A percentile compares a stretch with the other conserved stretches of the same genome.
Conservation (phyloP, 2,888 invertebrate species). For the Isoperla grammatica region DNA sequence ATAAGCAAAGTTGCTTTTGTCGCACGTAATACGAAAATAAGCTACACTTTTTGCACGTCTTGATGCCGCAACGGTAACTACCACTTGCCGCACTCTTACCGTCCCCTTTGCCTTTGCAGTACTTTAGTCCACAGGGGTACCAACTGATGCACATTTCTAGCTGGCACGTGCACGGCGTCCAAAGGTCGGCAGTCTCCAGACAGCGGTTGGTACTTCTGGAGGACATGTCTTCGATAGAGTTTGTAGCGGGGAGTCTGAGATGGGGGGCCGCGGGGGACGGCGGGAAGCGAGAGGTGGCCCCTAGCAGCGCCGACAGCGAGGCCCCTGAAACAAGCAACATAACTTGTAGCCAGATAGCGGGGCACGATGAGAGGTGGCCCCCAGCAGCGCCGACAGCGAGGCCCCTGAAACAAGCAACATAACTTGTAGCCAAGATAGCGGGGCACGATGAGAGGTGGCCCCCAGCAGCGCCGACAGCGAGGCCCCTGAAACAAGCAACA, state of each 20-base stretch:
- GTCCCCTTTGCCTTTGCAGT: constrained; percentile 78
- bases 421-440: no score
- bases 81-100: constrained; percentile 53
- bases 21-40: constrained; percentile 80
- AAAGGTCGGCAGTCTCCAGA: constrained; percentile 59
- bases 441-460: constrained; percentile 38
- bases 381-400: constrained; percentile 64
- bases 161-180: constrained; percentile 76
- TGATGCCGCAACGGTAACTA: constrained; percentile 88
- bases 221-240: no score
- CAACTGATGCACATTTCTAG: constrained; percentile 87
- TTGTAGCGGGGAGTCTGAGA: constrained; percentile 2
- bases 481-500: constrained; percentile 32
- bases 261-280: constrained; percentile 39
- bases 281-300: constrained; percentile 35
- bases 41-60: constrained; percentile 88
- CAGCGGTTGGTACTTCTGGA: constrained; percentile 42
- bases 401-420: constrained; percentile 49
- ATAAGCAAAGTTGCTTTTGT: constrained; percentile 75
- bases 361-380: constrained; percentile 68
- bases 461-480: constrained; percentile 26
- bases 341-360: constrained; percentile 49
- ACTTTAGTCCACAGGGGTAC: constrained; percentile 94
- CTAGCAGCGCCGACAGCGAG: constrained; percentile 25
- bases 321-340: constrained; percentile 32